These are phyloP conservation scores for Collichthys lucidus DNA, from an alignment of 2,113 vertebrate species.

Conservation along the genomic window DNA sequence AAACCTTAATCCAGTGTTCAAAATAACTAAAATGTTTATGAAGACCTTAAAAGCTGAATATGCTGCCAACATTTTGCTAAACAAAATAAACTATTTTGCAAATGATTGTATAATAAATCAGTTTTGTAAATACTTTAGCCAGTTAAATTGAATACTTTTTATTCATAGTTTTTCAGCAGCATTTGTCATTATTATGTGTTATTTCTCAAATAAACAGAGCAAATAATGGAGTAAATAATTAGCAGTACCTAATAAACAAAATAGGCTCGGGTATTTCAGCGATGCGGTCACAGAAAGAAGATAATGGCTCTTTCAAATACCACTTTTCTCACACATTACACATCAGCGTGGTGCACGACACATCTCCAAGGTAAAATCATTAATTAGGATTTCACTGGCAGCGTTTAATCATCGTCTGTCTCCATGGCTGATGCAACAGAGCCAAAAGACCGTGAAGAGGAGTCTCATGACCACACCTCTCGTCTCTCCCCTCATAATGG, in stretches of 20 bases:
- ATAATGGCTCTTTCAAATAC: neutral
- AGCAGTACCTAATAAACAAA: neutral
- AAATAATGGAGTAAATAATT: neutral
- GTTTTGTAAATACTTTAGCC: neutral
- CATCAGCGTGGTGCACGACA: neutral
- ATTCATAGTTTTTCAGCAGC: neutral
- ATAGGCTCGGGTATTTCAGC: neutral
- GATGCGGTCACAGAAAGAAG: neutral
- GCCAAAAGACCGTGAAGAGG: constrained; percentile 20
- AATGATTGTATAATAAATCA: neutral
- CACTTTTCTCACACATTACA: neutral
- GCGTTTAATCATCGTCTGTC: constrained; percentile 50
- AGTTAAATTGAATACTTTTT: neutral
- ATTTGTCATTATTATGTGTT: neutral
- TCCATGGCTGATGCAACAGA: constrained; percentile 52
- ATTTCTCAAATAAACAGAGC: neutral
- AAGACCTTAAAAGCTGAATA: neutral
- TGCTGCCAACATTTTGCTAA: neutral
- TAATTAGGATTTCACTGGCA: constrained; percentile 55
- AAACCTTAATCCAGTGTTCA: neutral
- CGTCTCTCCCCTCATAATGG: neutral
- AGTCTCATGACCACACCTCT: constrained; percentile 18
- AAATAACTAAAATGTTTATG: constrained; percentile 23
- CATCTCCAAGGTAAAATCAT: constrained; percentile 40
- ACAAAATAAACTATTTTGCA: neutral